Conservation (phyloP, 2,888 invertebrate species). For the Synanthedon vespiformis region DNA sequence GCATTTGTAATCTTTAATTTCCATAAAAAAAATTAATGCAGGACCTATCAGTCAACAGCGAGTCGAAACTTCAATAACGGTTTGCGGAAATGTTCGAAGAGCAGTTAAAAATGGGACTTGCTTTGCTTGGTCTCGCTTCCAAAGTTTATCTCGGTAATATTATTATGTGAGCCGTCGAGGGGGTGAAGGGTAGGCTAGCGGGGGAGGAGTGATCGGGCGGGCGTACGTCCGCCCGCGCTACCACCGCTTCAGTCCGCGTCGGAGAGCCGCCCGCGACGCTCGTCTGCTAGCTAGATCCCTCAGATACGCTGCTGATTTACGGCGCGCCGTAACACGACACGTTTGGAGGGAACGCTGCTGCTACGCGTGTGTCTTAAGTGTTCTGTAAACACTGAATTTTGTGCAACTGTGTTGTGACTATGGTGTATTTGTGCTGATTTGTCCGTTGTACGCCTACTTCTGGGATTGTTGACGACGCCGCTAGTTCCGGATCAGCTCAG, state of each 20-base stretch:
- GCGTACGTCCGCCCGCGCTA: conserved; percentile 63
- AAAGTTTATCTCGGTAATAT: conserved; percentile 60
- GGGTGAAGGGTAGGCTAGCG: conserved; percentile 19
- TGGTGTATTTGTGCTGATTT: conserved; percentile 57
- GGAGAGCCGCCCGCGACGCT: conserved; percentile 63
- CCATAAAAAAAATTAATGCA: conserved; percentile 18
- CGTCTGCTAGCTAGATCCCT: conserved; percentile 62
- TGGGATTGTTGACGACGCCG: conserved; percentile 60
- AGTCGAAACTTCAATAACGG: conserved; percentile 28
- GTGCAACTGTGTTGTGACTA: conserved; percentile 60
- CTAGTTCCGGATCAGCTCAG: conserved; percentile 68
- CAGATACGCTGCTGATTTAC: conserved; percentile 71
- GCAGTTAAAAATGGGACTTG: conserved; percentile 53
- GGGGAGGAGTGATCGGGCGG: conserved; percentile 35
- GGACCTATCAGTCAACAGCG: conserved; percentile 5
- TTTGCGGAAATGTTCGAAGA: conserved; percentile 46
- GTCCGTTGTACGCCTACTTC: conserved; percentile 32
- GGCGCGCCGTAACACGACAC: conserved; percentile 70
- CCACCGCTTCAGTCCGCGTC: conserved; percentile 66
- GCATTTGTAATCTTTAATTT: background rate
- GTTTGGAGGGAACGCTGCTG: conserved; percentile 67
- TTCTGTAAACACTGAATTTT: conserved; percentile 61
- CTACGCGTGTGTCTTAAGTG: conserved; percentile 59
- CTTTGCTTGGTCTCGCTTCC: conserved; percentile 48
- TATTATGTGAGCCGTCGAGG: conserved; percentile 28